Evolutionary conservation across 2,888 invertebrate genomes (phyloP), one percentile per base, ranked within the genome.

Genomic region (Oegoconia quadripuncta): DNA sequence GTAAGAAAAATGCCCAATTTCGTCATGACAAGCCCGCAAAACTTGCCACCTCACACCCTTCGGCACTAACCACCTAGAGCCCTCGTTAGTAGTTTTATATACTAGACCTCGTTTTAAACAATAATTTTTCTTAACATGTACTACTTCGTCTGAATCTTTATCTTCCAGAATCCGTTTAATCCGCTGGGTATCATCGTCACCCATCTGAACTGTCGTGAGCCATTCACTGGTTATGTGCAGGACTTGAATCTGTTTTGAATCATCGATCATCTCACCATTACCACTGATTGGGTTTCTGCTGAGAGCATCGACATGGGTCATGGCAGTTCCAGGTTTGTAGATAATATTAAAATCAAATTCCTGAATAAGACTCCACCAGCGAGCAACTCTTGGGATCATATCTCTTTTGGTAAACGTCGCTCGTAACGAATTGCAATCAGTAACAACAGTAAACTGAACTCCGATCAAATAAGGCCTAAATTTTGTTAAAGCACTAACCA

Each of bases 401-500:
- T 25, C 25, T 11, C 25, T 3, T 25, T 39, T 44, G 6, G 52
- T 56, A 7, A 55, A 64, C 7, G 53, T 59, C 13, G 55, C 49
- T 1, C 74, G 37, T 1, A 68, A 43, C 22, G 60, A 54, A n/a
- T 52, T 56, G 7, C 55, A 44, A 16, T 75, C 71, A 0, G 71
- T 73, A 0, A 60, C 34, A 7, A 74, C 44, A 22, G 42, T 44
- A 15, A 47, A 44, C 7, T 28, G 2, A 1, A 48, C 20, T 1
- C 64, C 64, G 9, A 59, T 43, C 1, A 74, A 25, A 39, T 69
- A 74, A 0, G 50, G 46, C n/a, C 67, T 41, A 40, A 73, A 69
- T 39, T 25, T 16, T 15, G 29, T 34, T 2, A 39, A 12, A 2
- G 39, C 27, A 4, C 12, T 3, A 2, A 34, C 39, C 5, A 39